Evolutionary conservation across 2,797 vertebrate species (phyloP).

Genomic region (Cyprinella venusta): DNA sequence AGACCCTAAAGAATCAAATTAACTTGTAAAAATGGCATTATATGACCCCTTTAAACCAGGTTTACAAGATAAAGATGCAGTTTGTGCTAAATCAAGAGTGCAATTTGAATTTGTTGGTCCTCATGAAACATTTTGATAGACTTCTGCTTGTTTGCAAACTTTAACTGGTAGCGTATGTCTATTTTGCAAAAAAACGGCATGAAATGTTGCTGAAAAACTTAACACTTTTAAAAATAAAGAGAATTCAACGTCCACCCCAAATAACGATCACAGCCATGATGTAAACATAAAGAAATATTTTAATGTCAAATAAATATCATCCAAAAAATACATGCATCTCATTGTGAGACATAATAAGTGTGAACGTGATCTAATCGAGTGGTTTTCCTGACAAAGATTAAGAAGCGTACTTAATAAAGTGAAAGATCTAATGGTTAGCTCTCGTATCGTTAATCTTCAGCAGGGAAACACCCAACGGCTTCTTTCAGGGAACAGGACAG

Average conservation of each 20-base stretch:
- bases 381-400: slow-evolving; percentile 8
- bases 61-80: too few species aligned
- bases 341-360: slow-evolving; percentile 55
- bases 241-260: not conserved
- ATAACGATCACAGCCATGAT: slow-evolving; percentile 29
- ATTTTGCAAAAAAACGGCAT: not conserved
- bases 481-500: slow-evolving; percentile 11
- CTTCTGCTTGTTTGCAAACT: not conserved
- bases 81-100: not conserved
- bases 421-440: too few species aligned
- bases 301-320: slow-evolving; percentile 63
- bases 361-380: slow-evolving; percentile 14
- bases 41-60: too few species aligned
- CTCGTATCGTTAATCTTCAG: not conserved
- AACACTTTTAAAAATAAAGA: not conserved
- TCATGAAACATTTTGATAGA: not conserved
- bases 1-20: too few species aligned
- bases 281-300: slow-evolving; percentile 41
- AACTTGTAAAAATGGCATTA: too few species aligned
- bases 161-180: not conserved
- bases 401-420: too few species aligned
- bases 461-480: not conserved
- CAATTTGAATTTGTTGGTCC: not conserved
- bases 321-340: slow-evolving; percentile 54
- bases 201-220: not conserved